Evolutionary conservation across 1,140 invertebrate species (phyloP), one percentile per base, ranked within the genome.

Genomic region (Proales similis): DNA sequence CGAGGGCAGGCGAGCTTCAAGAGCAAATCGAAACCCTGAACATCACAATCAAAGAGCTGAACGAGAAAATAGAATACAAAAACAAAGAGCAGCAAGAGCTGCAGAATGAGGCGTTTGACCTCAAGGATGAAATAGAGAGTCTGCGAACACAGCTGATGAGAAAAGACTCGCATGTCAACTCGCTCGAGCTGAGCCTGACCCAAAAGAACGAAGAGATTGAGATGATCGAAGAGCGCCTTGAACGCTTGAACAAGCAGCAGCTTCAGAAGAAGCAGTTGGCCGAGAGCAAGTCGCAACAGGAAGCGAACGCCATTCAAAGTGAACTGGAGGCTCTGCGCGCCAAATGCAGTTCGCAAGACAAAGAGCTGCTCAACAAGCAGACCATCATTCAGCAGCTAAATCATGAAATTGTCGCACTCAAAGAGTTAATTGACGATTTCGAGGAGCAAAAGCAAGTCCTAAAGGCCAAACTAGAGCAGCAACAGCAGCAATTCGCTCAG

Each of bases 1-100:
- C 85, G 84, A 63, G 88, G 92, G 32, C 63, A 46, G 14, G 64
- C 48, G 38, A 66, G 65, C 29, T 64, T 57, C n/a, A 49, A 62
- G 33, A 68, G 33, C 27, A 70, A 71, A 48, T 69, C 17, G 42
- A 61, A 14, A 61, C 42, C 12, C 22, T 61, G 20, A 61, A 43
- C 26, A 61, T 61, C 22, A 45, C 53, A 43, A 61, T 43, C 3
- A 61, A 61, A n/a, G 53, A 61, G 22, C 22, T 61, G 24, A 61
- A 45, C 26, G 42, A 61, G 32, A 61, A 61, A 42, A 26, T 61
- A 3, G 42, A 61, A 12, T 0, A 22, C 3, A 61, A 61, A 6
- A 61, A 61, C 39, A 61, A 71, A n/a, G 68, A 74, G 63, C 60
- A 75, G 14, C 69, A 71, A 66, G 71, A 73, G 27, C 65, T 73